Evolutionary conservation across 2,797 vertebrate genomes (phyloP).

Genomic region (Cossypha caffra): DNA sequence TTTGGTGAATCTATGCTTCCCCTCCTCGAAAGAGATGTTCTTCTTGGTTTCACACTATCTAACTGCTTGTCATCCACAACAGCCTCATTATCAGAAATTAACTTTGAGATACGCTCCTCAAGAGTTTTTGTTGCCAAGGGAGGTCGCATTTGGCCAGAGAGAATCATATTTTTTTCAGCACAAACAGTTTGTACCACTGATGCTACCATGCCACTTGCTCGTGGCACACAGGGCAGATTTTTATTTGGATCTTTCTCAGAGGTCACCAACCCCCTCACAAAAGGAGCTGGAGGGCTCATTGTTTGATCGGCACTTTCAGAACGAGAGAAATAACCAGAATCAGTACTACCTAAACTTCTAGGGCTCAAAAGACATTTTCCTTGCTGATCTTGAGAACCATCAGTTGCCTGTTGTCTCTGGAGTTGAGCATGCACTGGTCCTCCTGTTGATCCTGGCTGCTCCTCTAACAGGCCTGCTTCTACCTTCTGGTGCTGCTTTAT

Average conservation of each 20-base stretch:
- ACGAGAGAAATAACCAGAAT: slow-evolving; percentile 97
- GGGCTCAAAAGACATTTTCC: slow-evolving; percentile 93
- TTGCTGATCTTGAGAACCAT: slow-evolving; percentile 92
- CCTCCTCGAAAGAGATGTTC: slow-evolving; percentile 95
- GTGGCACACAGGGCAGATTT: slow-evolving; percentile 71
- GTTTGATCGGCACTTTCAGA: slow-evolving; percentile 97
- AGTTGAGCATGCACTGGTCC: slow-evolving; percentile 88
- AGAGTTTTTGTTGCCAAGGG: slow-evolving; percentile 90
- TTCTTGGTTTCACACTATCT: slow-evolving; percentile 97
- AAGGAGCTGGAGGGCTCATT: slow-evolving; percentile 92
- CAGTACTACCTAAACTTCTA: slow-evolving; percentile 95
- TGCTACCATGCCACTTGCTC: slow-evolving; percentile 66
- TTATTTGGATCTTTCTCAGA: slow-evolving; percentile 86
- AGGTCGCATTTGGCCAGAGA: slow-evolving; percentile 88
- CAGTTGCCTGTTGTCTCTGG: slow-evolving; percentile 96
- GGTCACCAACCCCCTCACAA: slow-evolving; percentile 85
- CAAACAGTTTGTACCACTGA: slow-evolving; percentile 80
- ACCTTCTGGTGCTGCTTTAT: slow-evolving; percentile 78
- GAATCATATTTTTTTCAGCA: slow-evolving; percentile 78
- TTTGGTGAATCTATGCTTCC: slow-evolving; percentile 99
- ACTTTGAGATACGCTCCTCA: slow-evolving; percentile 95
- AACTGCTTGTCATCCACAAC: slow-evolving; percentile 97
- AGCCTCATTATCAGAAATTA: slow-evolving; percentile 98
- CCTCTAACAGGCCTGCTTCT: slow-evolving; percentile 79
- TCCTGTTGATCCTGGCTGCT: slow-evolving; percentile 81